These are phyloP conservation scores for Zhengitettix transpicula DNA, from an alignment of 2,888 invertebrate genomes.

Conservation along the genomic window DNA sequence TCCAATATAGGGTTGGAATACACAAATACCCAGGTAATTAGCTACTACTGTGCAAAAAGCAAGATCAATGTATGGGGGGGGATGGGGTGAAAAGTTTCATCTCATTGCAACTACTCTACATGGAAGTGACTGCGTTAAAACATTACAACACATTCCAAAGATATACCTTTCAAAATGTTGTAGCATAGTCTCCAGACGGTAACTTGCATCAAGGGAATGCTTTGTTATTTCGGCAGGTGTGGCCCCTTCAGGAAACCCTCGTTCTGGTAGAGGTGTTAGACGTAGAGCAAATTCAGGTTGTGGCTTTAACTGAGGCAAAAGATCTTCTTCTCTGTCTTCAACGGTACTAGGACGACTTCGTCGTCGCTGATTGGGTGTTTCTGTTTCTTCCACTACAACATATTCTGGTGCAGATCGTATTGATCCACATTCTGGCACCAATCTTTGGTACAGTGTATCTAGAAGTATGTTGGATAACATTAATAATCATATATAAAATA, in stretches of 20 bases:
- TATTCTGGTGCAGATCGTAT: slow-evolving; percentile 71
- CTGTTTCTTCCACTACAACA: slow-evolving; percentile 23
- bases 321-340: slow-evolving; percentile 47
- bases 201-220: slow-evolving; percentile 69
- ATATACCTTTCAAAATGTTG: slow-evolving; percentile 37
- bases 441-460: slow-evolving; percentile 16
- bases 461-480: not conserved
- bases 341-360: slow-evolving; percentile 28
- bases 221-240: slow-evolving; percentile 71
- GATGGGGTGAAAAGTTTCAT: too few relatives aligned
- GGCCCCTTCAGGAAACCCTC: slow-evolving; percentile 58
- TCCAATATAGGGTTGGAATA: too few relatives aligned
- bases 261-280: slow-evolving; percentile 57
- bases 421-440: slow-evolving; percentile 56
- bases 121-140: too few relatives aligned
- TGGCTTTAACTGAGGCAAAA: slow-evolving; percentile 69
- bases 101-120: too few relatives aligned
- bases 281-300: slow-evolving; percentile 65
- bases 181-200: slow-evolving; percentile 46
- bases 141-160: too few relatives aligned
- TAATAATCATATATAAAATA: not conserved
- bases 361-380: not conserved
- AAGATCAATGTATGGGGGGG: too few relatives aligned
- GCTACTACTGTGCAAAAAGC: too few relatives aligned
- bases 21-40: too few relatives aligned